A percentile compares a stretch with the other conserved stretches of the same genome.
These are phyloP conservation scores for Lampris megalopsis DNA, from an alignment of 2,113 vertebrate genomes.

Conservation along the genomic window DNA sequence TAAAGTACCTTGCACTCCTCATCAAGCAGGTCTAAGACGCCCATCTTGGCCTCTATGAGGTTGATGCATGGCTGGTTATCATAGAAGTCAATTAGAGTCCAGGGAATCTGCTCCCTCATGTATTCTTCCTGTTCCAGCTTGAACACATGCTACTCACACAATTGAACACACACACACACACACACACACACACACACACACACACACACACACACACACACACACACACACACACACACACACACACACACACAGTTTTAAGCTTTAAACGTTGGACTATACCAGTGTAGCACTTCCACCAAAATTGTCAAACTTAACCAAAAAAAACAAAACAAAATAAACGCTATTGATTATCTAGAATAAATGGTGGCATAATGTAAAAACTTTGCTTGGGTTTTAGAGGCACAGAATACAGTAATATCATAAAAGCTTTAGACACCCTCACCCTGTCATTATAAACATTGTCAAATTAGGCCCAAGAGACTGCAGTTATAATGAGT, in stretches of 20 bases:
- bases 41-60: conserved; percentile 98
- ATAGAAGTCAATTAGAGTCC: conserved; percentile 99
- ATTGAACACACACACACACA: background rate
- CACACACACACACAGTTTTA: background rate
- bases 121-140: conserved; percentile 99
- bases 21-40: conserved; percentile 94
- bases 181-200: conserved; percentile 6
- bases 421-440: background rate
- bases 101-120: conserved; percentile 98
- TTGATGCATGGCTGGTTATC: conserved; percentile 99
- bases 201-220: background rate
- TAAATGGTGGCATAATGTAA: background rate
- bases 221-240: background rate
- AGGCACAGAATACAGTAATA: background rate
- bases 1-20: conserved; percentile 93
- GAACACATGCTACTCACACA: conserved; percentile 90
- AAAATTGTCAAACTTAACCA: too few relatives aligned
- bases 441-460: too few relatives aligned
- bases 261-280: background rate
- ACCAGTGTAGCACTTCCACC: background rate
- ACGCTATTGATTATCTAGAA: background rate
- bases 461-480: too few relatives aligned
- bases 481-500: too few relatives aligned
- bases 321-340: background rate
- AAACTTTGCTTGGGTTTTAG: background rate